Percentiles rank a stretch among this genome's conserved stretches.
Evolutionary conservation across 1,140 invertebrate genomes (phyloP).

Genomic region (Sitobion miscanthi): DNA sequence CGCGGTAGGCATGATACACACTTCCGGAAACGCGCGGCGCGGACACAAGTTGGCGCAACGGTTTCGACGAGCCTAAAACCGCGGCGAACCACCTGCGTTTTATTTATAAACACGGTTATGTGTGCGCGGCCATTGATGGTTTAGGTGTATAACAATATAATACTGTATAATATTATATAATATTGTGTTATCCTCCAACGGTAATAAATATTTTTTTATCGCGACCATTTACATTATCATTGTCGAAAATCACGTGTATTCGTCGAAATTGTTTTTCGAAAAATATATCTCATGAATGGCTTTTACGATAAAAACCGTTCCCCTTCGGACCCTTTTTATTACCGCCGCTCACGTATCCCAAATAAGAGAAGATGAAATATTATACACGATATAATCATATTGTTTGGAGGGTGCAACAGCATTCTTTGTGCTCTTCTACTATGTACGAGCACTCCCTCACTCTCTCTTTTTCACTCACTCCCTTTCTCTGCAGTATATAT

Average conservation of each 20-base stretch:
- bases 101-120: background rate
- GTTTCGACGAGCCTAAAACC: background rate
- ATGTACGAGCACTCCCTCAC: background rate
- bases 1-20: background rate
- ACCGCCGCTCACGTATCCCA: background rate
- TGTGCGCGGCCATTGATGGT: background rate
- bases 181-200: background rate
- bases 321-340: background rate
- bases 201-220: conserved; percentile 21
- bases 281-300: conserved; percentile 23
- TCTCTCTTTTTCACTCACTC: background rate
- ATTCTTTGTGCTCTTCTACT: background rate
- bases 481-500: background rate
- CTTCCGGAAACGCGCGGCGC: background rate
- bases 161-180: background rate
- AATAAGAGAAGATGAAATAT: background rate
- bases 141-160: background rate
- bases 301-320: background rate
- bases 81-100: background rate
- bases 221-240: background rate
- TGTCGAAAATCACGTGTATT: background rate
- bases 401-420: conserved; percentile 39
- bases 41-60: background rate
- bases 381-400: conserved; percentile 15
- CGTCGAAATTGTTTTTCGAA: background rate